Percentiles rank a stretch among this genome's conserved stretches.
Evolutionary conservation across 2,888 invertebrate species (phyloP).

Genomic region (Trachelus tabidus): DNA sequence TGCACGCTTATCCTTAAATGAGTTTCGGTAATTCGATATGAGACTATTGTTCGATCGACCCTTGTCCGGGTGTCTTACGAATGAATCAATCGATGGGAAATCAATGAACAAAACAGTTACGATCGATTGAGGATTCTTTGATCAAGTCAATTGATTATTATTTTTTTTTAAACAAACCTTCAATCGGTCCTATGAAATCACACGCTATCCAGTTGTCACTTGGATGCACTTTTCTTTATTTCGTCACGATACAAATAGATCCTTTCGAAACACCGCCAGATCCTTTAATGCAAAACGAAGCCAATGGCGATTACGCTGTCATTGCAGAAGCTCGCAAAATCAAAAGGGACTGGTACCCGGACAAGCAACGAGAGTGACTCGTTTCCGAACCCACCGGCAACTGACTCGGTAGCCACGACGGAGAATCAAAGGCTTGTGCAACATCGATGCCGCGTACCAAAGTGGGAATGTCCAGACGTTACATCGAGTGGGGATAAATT

Average conservation of each 20-base stretch:
- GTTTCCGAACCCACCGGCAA: conserved; percentile 48
- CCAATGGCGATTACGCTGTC: neutral
- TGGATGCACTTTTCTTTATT: neutral
- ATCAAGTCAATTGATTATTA: neutral
- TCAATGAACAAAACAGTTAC: neutral
- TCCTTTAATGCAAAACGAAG: neutral
- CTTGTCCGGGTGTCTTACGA: neutral
- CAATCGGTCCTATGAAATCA: neutral
- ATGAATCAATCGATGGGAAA: neutral
- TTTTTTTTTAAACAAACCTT: neutral
- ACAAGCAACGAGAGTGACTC: conserved; percentile 40
- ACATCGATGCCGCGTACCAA: conserved; percentile 33
- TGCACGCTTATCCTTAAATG: neutral
- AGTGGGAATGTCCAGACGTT: conserved; percentile 11
- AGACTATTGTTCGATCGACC: neutral
- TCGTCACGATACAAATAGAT: neutral
- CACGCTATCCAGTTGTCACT: neutral
- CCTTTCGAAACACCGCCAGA: neutral
- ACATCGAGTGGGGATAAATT: conserved; percentile 15
- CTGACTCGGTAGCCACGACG: conserved; percentile 42
- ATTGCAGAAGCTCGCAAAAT: neutral
- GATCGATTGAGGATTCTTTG: neutral
- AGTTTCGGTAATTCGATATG: neutral
- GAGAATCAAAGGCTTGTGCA: conserved; percentile 52
- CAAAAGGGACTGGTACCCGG: conserved; percentile 4